Conservation (phyloP, 2,888 invertebrate species). For the Calameuta idolon region DNA sequence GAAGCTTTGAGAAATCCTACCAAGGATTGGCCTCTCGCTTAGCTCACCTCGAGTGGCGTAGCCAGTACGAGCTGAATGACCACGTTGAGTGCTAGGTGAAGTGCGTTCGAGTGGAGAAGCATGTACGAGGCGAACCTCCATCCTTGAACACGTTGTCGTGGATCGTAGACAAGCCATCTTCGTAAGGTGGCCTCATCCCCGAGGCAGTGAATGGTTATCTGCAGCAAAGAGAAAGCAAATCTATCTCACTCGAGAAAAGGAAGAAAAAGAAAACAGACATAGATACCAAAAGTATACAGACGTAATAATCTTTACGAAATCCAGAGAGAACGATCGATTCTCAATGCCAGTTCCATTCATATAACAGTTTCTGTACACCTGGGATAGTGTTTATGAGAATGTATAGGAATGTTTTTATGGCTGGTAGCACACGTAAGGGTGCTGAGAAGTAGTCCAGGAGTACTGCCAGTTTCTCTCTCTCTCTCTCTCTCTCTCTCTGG, state of each 20-base stretch:
- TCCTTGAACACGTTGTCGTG: constrained; percentile 74
- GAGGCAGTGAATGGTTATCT: constrained; percentile 62
- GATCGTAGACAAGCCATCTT: constrained; percentile 72
- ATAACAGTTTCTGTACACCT: background rate
- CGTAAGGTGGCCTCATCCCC: constrained; percentile 56
- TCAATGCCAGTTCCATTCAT: background rate
- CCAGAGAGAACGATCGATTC: background rate
- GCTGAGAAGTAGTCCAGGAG: background rate
- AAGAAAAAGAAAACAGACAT: background rate
- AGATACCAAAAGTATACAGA: background rate
- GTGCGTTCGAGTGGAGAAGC: constrained; percentile 80
- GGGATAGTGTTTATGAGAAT: background rate
- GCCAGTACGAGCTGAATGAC: constrained; percentile 73
- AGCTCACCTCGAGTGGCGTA: constrained; percentile 61
- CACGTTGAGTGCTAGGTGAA: constrained; percentile 83
- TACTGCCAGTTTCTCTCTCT: background rate
- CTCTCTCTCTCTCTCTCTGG: background rate
- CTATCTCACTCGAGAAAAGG: background rate
- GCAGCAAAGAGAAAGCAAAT: constrained; percentile 31
- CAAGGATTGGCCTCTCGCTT: constrained; percentile 14
- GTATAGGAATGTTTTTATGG: background rate
- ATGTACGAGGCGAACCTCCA: constrained; percentile 88
- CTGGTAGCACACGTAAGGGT: background rate
- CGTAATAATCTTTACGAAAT: background rate
- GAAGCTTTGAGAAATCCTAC: background rate